Evolutionary conservation across 2,888 invertebrate species (phyloP).

Genomic region (Tanytarsus gracilentus): DNA sequence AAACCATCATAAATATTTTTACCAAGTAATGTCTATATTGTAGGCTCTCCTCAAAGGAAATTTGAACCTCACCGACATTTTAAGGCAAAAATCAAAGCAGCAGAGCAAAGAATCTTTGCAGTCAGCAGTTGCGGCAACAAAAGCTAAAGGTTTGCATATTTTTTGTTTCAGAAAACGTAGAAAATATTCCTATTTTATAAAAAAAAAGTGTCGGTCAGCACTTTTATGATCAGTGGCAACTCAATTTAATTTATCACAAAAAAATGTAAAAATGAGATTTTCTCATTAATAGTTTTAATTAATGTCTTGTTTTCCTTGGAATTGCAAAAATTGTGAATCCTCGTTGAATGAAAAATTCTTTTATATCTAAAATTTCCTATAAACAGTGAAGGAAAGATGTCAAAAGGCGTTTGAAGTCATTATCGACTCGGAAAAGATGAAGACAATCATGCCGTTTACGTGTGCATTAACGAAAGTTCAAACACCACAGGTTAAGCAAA

Average conservation of each 20-base stretch:
- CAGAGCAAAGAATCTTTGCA: background rate
- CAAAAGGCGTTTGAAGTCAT: too few species aligned
- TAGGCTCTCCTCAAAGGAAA: background rate
- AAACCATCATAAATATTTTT: background rate
- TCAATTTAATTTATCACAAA: too few species aligned
- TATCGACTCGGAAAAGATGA: too few species aligned
- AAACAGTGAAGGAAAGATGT: too few species aligned
- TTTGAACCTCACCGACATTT: background rate
- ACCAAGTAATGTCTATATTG: background rate
- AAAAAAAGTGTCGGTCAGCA: background rate
- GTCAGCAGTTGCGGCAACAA: background rate
- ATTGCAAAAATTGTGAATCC: too few species aligned
- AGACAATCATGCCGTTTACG: too few species aligned
- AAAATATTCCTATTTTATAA: background rate
- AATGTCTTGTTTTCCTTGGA: too few species aligned
- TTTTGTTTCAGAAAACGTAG: background rate
- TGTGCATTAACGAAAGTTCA: too few species aligned
- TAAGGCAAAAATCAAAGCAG: background rate
- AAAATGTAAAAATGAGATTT: too few species aligned
- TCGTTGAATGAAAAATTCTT: too few species aligned
- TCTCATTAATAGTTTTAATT: too few species aligned
- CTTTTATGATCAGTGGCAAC: background rate
- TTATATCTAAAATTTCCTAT: too few species aligned
- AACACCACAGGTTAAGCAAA: background rate
- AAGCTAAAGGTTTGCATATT: conserved; percentile 12